Percentiles rank a stretch among this genome's conserved stretches.
phyloP scores from a whole-genome alignment of 2,113 vertebrate genomes.

The Prunella himalayana region DNA sequence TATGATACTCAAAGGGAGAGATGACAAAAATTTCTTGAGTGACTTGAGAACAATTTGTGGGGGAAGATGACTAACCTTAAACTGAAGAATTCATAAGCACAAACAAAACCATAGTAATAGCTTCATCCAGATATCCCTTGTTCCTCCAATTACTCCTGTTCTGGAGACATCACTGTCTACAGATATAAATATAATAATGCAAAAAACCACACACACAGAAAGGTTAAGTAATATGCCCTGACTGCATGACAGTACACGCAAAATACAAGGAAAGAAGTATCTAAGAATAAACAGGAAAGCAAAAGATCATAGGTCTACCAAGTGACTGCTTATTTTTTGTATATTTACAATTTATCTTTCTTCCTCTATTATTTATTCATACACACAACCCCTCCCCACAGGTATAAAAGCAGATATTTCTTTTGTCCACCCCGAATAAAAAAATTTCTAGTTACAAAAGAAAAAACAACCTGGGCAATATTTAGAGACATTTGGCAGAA shows the following conservation, averaged over 20 bases:
- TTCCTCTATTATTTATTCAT: not conserved
- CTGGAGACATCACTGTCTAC: not conserved
- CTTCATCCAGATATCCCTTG: not conserved
- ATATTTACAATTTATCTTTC: not conserved
- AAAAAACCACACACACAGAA: not conserved
- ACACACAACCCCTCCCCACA: not conserved
- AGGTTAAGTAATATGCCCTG: not conserved
- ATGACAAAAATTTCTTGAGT: not conserved
- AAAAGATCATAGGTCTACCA: not conserved
- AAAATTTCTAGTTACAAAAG: not conserved
- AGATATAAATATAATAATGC: not conserved
- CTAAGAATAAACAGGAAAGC: not conserved
- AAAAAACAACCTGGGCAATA: not conserved
- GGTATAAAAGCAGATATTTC: not conserved
- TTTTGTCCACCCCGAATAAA: not conserved
- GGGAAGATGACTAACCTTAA: not conserved
- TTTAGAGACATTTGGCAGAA: not conserved
- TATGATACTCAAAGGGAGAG: not conserved
- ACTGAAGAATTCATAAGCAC: not conserved
- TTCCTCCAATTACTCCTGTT: not conserved
- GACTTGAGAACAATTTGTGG: not conserved
- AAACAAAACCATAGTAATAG: not conserved
- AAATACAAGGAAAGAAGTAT: not conserved
- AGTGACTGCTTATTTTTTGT: not conserved
- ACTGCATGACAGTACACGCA: not conserved